Evolutionary conservation across 1,140 invertebrate species (phyloP).

Genomic region (Helicoverpa armigera): DNA sequence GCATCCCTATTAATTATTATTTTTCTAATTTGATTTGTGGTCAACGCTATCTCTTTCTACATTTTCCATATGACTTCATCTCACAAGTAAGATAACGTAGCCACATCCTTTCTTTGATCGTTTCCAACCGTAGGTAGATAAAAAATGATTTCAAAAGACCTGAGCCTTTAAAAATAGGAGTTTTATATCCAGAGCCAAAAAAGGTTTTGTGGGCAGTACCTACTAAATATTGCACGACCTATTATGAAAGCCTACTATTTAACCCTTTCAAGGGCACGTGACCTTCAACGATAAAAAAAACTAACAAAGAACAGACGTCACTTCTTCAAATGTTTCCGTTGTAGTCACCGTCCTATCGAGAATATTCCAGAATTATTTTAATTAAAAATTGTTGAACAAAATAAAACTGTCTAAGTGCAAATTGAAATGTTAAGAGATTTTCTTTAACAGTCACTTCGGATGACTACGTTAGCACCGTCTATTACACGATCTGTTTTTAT

Average conservation of each 20-base stretch:
- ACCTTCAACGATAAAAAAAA: conserved; percentile 4
- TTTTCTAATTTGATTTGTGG: too few relatives aligned
- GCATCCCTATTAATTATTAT: too few relatives aligned
- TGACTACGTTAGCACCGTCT: background rate
- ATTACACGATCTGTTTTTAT: background rate
- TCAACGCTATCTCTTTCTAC: too few relatives aligned
- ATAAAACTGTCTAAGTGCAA: conserved; percentile 26
- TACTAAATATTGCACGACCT: too few relatives aligned
- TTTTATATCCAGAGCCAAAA: too few relatives aligned
- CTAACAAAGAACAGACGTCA: background rate
- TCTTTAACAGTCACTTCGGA: background rate
- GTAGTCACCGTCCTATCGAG: background rate
- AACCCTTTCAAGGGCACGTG: background rate
- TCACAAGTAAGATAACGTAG: too few relatives aligned
- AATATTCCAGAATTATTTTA: background rate
- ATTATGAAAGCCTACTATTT: background rate
- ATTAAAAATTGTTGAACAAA: conserved; percentile 1
- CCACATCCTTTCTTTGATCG: too few relatives aligned
- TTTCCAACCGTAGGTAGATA: too few relatives aligned
- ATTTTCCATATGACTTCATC: too few relatives aligned
- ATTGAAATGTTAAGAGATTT: conserved; percentile 7
- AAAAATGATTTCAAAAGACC: too few relatives aligned
- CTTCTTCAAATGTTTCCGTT: background rate
- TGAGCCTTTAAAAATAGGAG: too few relatives aligned
- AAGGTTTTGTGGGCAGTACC: too few relatives aligned